Conservation (phyloP, 1,140 invertebrate species). For the Procambarus clarkii region DNA sequence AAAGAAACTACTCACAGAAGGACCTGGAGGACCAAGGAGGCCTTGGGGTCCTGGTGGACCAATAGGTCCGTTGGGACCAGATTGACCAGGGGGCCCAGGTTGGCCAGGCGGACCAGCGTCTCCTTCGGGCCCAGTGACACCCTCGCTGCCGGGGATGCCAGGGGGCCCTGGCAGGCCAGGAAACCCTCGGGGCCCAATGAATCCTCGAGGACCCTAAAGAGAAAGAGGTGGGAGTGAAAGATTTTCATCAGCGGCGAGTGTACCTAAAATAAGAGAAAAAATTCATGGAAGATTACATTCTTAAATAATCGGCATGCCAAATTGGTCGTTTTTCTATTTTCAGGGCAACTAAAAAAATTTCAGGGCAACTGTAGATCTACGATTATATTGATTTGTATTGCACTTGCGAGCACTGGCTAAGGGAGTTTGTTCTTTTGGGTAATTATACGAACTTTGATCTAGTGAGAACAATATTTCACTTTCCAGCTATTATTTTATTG, state of each 20-base stretch:
- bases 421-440: too few relatives aligned
- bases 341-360: too few relatives aligned
- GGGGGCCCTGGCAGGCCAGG: conserved; percentile 85
- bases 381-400: too few relatives aligned
- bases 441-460: too few relatives aligned
- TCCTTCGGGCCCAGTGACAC: conserved; percentile 84
- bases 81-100: conserved; percentile 82
- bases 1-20: conserved; percentile 77
- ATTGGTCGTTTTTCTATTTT: too few relatives aligned
- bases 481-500: too few relatives aligned
- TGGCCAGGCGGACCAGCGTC: conserved; percentile 83
- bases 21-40: conserved; percentile 82
- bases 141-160: conserved; percentile 85
- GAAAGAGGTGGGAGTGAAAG: neutral
- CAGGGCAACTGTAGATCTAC: too few relatives aligned
- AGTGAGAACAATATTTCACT: too few relatives aligned
- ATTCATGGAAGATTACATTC: too few relatives aligned
- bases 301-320: too few relatives aligned
- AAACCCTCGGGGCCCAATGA: conserved; percentile 87
- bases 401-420: too few relatives aligned
- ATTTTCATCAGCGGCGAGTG: too few relatives aligned
- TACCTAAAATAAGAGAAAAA: neutral
- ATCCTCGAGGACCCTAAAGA: conserved; percentile 86
- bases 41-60: conserved; percentile 84
- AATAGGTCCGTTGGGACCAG: conserved; percentile 81